A percentile compares a stretch with the other conserved stretches of the same genome.
Conservation (phyloP, 2,888 invertebrate genomes). For the Sussaba pulchella region DNA sequence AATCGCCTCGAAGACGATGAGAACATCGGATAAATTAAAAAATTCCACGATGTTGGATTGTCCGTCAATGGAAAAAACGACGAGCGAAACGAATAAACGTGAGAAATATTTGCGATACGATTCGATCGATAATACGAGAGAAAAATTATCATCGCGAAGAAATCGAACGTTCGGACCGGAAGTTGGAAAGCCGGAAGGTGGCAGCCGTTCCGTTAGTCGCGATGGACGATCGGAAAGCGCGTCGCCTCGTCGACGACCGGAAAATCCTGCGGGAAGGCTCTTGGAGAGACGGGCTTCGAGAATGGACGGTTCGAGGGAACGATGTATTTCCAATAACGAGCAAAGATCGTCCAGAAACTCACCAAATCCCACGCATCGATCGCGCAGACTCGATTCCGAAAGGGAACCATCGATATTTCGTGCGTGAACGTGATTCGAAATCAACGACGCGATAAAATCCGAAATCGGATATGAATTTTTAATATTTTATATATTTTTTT, state of each 20-base stretch:
- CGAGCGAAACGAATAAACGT: background rate
- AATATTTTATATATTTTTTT: background rate
- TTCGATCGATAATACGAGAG: background rate
- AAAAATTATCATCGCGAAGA: background rate
- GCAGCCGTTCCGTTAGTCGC: background rate
- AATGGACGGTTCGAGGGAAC: constrained; percentile 5
- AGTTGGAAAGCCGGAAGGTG: background rate
- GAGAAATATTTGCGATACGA: background rate
- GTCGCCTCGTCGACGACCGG: background rate
- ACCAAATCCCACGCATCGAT: constrained; percentile 20
- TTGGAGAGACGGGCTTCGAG: constrained; percentile 10
- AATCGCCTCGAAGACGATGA: background rate
- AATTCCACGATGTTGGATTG: background rate
- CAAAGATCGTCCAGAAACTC: background rate
- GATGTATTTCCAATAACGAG: background rate
- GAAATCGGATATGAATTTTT: constrained; percentile 41
- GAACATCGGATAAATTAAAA: constrained; percentile 3
- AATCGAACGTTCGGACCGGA: constrained; percentile 2
- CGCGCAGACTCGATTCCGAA: constrained; percentile 22
- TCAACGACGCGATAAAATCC: constrained; percentile 45
- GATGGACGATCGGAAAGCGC: constrained; percentile 7
- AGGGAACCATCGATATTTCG: background rate
- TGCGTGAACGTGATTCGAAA: background rate
- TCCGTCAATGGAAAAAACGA: background rate
- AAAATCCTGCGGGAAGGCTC: background rate